Evolutionary conservation across 2,888 invertebrate genomes (phyloP).

Genomic region (Cistogaster globosa): DNA sequence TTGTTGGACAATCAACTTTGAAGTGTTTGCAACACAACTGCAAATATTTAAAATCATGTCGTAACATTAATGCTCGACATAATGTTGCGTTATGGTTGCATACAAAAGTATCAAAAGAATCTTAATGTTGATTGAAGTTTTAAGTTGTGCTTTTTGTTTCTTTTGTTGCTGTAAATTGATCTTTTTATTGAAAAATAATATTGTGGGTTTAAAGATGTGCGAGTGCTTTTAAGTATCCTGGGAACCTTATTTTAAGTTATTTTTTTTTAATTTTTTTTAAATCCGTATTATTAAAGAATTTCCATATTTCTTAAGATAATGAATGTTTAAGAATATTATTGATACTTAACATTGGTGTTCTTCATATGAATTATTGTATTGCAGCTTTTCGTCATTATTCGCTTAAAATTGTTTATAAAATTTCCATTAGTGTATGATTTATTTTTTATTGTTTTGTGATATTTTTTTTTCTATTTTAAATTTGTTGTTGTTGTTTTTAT

Average conservation of each 20-base stretch:
- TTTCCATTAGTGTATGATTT: conserved; percentile 66
- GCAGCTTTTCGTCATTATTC: conserved; percentile 15
- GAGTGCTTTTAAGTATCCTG: conserved; percentile 63
- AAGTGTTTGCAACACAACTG: neutral
- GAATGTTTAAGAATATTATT: too few relatives aligned
- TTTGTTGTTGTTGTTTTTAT: conserved; percentile 17
- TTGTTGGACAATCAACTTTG: conserved; percentile 31
- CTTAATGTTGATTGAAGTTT: conserved; percentile 69
- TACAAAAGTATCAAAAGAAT: conserved; percentile 30
- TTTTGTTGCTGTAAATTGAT: conserved; percentile 64
- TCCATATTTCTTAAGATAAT: conserved; percentile 59
- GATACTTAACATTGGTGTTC: too few relatives aligned
- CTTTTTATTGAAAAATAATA: conserved; percentile 67
- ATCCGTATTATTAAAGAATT: conserved; percentile 41
- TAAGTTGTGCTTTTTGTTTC: neutral
- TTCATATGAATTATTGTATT: conserved; percentile 12
- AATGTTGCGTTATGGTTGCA: conserved; percentile 4
- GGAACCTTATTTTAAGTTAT: conserved; percentile 46
- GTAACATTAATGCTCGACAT: conserved; percentile 23
- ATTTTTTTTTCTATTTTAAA: too few relatives aligned
- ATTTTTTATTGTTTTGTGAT: conserved; percentile 42
- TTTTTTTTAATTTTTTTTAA: too few relatives aligned
- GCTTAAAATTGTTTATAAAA: conserved; percentile 55
- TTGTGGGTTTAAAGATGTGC: neutral
- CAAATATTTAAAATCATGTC: conserved; percentile 56